These are phyloP conservation scores for Pseudococcus jackbeardsleyi DNA, from an alignment of 2,888 invertebrate species.

Conservation along the genomic window DNA sequence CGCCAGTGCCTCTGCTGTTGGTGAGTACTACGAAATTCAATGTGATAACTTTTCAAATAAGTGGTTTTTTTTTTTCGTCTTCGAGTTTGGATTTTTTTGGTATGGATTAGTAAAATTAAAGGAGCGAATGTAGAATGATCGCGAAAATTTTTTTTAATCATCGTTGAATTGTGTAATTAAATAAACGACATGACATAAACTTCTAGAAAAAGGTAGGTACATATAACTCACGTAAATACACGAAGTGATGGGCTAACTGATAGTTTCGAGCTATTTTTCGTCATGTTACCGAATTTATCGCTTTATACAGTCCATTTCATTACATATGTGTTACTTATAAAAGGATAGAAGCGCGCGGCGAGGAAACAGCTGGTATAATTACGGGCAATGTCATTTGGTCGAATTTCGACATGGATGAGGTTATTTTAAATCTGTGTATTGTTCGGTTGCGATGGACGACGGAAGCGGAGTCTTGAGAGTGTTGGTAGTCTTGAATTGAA, in stretches of 20 bases:
- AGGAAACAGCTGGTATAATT: neutral
- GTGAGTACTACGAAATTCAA: conserved; percentile 71
- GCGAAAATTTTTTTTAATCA: neutral
- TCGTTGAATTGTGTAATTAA: neutral
- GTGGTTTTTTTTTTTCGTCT: neutral
- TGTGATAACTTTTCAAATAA: neutral
- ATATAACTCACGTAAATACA: neutral
- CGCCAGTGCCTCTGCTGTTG: conserved; percentile 84
- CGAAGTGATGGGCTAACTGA: neutral
- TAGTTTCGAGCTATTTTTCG: neutral
- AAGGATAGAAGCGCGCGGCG: neutral
- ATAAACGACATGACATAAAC: neutral
- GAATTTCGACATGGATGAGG: conserved; percentile 8
- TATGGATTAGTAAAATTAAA: no score
- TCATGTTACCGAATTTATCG: neutral
- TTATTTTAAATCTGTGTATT: conserved; percentile 1
- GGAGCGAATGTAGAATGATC: neutral
- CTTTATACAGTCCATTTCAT: neutral
- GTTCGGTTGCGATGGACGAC: neutral
- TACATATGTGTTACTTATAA: neutral
- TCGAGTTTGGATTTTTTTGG: no score
- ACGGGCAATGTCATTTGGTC: neutral
- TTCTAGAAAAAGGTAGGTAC: neutral
- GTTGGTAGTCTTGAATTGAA: neutral
- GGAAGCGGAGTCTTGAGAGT: neutral